These are phyloP conservation scores for Syrrhaptes paradoxus DNA, from an alignment of 2,113 vertebrate genomes.

Conservation along the genomic window DNA sequence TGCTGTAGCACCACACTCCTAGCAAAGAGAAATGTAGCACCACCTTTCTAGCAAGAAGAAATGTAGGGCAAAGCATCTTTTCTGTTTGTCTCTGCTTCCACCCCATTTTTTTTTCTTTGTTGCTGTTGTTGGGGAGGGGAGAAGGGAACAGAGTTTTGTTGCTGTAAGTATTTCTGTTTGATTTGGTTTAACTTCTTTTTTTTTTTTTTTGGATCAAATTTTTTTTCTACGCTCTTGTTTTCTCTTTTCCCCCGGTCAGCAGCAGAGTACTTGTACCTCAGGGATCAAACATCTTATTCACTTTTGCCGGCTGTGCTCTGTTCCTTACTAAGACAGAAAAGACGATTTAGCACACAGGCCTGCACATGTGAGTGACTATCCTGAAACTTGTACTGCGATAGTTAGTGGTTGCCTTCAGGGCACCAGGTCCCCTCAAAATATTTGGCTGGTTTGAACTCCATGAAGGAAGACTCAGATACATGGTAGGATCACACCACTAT, in stretches of 20 bases:
- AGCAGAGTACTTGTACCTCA: background rate
- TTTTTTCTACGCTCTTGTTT: background rate
- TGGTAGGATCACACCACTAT: background rate
- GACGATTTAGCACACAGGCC: background rate
- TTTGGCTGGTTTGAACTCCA: background rate
- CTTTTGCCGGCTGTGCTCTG: background rate
- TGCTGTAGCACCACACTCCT: background rate
- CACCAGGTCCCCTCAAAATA: background rate
- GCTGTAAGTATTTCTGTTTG: background rate
- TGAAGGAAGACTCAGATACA: background rate
- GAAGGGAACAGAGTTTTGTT: background rate
- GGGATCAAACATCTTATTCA: background rate
- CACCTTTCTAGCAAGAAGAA: background rate
- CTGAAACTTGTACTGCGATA: background rate
- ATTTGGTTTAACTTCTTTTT: background rate
- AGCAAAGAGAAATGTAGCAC: background rate
- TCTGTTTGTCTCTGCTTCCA: background rate
- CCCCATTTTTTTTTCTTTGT: background rate
- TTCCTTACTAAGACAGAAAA: background rate
- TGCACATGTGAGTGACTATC: background rate
- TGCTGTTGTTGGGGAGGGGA: background rate
- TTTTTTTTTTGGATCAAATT: background rate
- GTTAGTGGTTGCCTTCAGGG: background rate
- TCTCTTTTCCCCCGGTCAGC: background rate
- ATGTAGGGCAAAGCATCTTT: background rate